These are phyloP conservation scores for Cyclophora punctaria DNA, from an alignment of 2,888 invertebrate species.

Conservation along the genomic window DNA sequence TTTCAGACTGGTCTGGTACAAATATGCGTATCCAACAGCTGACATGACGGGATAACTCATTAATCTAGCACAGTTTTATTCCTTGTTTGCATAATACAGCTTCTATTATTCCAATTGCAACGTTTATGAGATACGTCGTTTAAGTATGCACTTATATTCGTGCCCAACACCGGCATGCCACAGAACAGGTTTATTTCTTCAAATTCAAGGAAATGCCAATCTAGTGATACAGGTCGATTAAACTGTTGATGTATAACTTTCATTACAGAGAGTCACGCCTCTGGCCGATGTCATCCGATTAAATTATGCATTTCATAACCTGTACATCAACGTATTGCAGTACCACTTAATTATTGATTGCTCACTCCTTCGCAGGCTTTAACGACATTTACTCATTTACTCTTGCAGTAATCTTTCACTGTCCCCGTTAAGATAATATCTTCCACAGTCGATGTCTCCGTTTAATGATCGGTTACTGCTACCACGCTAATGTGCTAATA, in stretches of 20 bases:
- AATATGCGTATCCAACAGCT: background rate
- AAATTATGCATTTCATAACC: conserved; percentile 26
- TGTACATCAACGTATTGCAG: conserved; percentile 15
- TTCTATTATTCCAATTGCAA: too few relatives aligned
- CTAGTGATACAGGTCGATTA: conserved; percentile 1
- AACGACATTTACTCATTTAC: conserved; percentile 16
- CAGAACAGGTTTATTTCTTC: conserved; percentile 2
- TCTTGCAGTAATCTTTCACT: conserved; percentile 12
- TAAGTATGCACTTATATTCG: conserved; percentile 1
- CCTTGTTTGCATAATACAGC: background rate
- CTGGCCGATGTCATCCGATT: conserved; percentile 7
- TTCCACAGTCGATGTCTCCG: conserved; percentile 8
- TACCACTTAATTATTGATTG: conserved; percentile 23
- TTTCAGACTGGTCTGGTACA: background rate
- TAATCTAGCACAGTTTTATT: background rate
- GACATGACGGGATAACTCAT: background rate
- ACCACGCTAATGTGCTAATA: too few relatives aligned
- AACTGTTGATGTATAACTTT: conserved; percentile 7
- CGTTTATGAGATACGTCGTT: too few relatives aligned
- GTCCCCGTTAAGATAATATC: conserved; percentile 16
- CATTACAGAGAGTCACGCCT: conserved; percentile 13
- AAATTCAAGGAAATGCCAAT: conserved; percentile 8
- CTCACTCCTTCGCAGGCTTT: conserved; percentile 11
- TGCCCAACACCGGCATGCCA: conserved; percentile 7
- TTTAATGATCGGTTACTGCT: conserved; percentile 1